Evolutionary conservation across 1,140 invertebrate species (phyloP), one percentile per base, ranked within the genome.

Genomic region (Chrysopa pallens): DNA sequence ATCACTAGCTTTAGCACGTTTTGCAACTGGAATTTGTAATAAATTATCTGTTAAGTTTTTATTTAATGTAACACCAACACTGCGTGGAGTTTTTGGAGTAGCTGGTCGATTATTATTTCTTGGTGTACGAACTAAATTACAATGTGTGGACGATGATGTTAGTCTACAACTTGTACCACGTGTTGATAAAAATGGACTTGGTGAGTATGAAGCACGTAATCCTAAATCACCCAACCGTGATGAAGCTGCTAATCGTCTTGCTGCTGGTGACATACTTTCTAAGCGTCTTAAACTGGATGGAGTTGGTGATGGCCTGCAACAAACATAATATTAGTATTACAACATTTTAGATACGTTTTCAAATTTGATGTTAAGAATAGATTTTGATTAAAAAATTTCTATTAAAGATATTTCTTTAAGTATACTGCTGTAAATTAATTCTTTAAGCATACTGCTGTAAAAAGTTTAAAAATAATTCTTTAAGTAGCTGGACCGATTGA

Each of bases 241-340:
- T 0, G 75, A 70, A 15, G 68, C 79, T 7, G 86, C 84, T 9
- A 98, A 64, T 52, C 75, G 72, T 52, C 80, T 76, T 0, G 92
- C 94, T 8, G 93, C 94, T 8, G 93, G 93, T 11, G 92, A 96
- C 86, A 98, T 92, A 35, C 77, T 79, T 14, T 76, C 80, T 28
- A 96, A 57, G 28, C 88, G 69, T 45, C 94, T 86, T 12, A 81
- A 72, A 15, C 76, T 68, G 4, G 76, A 76, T 50, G 68, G 66
- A 46, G 57, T 57, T 29, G 69, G 70, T 8, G 70, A 70, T 12
- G 68, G 70, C 1, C 69, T 72, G 46, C 33, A 14, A 46, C 13
- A 38, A 36, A 42, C 0, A 38, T 43, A 27, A 38, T n/a, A 31
- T 15, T 31, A 9, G 14, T 12, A 6, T 8, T 14, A 29, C 8